Conservation (phyloP, 1,140 invertebrate species). For the Bathynomus jamesi region DNA sequence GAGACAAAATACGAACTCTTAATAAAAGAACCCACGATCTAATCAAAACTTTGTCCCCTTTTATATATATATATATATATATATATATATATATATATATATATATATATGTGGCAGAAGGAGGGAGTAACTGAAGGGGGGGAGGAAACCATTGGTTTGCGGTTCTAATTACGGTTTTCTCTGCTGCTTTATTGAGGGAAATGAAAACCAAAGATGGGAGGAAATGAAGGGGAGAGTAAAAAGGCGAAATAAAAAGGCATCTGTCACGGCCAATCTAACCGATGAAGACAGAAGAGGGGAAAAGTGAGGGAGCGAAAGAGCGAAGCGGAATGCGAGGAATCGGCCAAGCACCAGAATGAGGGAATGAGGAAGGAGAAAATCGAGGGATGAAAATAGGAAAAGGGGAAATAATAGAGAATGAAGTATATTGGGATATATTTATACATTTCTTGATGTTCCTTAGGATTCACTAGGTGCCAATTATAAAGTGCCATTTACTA, state of each 20-base stretch:
- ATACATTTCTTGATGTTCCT: too few relatives aligned
- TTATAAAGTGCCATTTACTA: too few relatives aligned
- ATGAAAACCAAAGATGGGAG: neutral
- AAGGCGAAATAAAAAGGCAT: constrained; percentile 1
- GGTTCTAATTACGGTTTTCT: neutral
- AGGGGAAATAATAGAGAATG: too few relatives aligned
- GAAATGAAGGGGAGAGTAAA: neutral
- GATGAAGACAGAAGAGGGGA: neutral
- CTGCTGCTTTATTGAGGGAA: neutral
- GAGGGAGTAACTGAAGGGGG: neutral
- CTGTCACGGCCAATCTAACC: neutral
- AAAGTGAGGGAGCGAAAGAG: neutral
- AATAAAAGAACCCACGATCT: too few relatives aligned
- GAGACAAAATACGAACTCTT: neutral
- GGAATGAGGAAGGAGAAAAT: neutral
- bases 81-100: too few relatives aligned
- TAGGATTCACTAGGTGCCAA: too few relatives aligned
- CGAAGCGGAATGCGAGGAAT: neutral
- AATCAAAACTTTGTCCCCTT: too few relatives aligned
- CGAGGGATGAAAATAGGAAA: neutral
- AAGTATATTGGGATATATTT: too few relatives aligned
- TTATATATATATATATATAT: too few relatives aligned
- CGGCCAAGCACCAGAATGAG: neutral
- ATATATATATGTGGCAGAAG: neutral
- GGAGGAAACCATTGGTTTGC: neutral